Evolutionary conservation across 2,888 invertebrate species (phyloP).

Genomic region (Sacculina carcini): DNA sequence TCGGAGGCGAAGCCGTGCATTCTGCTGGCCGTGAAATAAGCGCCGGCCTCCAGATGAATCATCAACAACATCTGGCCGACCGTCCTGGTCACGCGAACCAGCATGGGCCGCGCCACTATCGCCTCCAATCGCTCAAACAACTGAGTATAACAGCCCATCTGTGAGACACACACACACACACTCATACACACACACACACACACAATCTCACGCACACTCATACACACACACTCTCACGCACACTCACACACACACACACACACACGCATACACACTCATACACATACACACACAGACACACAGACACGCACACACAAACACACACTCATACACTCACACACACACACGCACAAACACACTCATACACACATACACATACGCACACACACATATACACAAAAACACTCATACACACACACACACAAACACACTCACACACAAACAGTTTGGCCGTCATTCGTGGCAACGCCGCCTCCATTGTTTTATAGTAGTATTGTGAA

Average conservation of each 20-base stretch:
- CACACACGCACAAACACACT: background rate
- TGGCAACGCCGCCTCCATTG: too few relatives aligned
- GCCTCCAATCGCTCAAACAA: background rate
- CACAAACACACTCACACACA: too few relatives aligned
- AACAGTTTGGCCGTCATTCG: too few relatives aligned
- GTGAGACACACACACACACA: background rate
- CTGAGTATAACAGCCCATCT: background rate
- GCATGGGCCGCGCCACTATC: background rate
- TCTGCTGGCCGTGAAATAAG: constrained; percentile 63
- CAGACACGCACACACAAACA: background rate
- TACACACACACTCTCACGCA: background rate
- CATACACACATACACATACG: background rate
- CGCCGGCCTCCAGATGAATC: constrained; percentile 76
- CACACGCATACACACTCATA: background rate
- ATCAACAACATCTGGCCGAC: constrained; percentile 47
- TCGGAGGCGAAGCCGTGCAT: constrained; percentile 59
- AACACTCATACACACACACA: too few relatives aligned
- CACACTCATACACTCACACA: background rate
- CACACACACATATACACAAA: background rate
- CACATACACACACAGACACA: background rate
- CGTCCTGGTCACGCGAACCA: background rate
- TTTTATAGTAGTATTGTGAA: too few relatives aligned
- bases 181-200: too few relatives aligned
- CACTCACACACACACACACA: background rate
- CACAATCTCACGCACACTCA: background rate